Evolutionary conservation across 2,797 vertebrate genomes (phyloP), one percentile per base, ranked within the genome.

Genomic region (Peromyscus nudipes): DNA sequence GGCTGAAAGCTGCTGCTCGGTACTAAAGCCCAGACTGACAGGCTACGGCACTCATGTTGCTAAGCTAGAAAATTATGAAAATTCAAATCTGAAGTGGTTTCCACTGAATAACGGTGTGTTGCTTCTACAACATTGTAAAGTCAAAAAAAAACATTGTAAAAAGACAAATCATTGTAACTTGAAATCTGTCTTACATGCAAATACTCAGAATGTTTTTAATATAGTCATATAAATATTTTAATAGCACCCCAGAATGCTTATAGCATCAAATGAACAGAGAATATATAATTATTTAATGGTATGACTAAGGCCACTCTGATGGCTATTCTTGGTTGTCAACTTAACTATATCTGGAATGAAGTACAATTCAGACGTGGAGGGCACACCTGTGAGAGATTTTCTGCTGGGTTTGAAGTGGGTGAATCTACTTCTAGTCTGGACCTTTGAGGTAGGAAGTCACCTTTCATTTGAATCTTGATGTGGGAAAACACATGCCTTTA

Each of bases 171-270:
- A 79, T 10, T 79, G n/a, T 55, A 49, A 55, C 4, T 55, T 64
- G 17, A 23, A n/a, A 43, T 11, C 3, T 67, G 40, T 21, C 34
- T 93, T 19, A 29, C 37, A 88, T 84, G 84, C 17, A 94, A 76
- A 90, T 25, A 90, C 83, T 88, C 65, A 94, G 76, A 80, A 46
- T 88, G 31, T 16, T 91, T 75, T 60, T 46, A 91, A 85, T 75
- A 79, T 46, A 93, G 29, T 92, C 16, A 92, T 82, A 25, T 57
- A 89, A 82, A 77, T 37, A 64, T 82, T 85, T 75, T 40, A 25
- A n/a, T 71, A 85, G 57, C 4, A 43, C 40, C 19, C n/a, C 43
- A 57, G 19, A 92, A 89, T 65, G 43, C 5, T 91, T 91, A 62
- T 76, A 60, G 55, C 16, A 25, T 37, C 79, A 93, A 92, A 81